Evolutionary conservation across 2,888 invertebrate genomes (phyloP).

Genomic region (Leucophora obtusa): DNA sequence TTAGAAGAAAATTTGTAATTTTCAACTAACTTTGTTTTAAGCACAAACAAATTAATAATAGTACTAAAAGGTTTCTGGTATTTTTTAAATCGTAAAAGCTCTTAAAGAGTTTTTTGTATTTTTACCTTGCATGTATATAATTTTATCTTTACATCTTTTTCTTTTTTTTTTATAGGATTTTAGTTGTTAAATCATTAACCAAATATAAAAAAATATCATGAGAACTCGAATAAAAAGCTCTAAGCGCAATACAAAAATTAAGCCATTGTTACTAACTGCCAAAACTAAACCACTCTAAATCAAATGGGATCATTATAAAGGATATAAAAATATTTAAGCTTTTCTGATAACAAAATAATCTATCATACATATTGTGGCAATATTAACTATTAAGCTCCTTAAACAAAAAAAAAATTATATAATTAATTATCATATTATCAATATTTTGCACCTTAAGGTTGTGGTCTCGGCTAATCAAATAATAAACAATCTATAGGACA

Average conservation of each 20-base stretch:
- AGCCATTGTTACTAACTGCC: constrained; percentile 53
- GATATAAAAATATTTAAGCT: constrained; percentile 34
- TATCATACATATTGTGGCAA: constrained; percentile 33
- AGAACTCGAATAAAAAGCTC: constrained; percentile 23
- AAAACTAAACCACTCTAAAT: constrained; percentile 29
- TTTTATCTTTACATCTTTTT: constrained; percentile 67
- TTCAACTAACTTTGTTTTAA: too few species aligned
- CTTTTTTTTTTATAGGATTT: constrained; percentile 77
- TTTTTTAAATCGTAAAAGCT: neutral
- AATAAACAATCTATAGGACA: constrained; percentile 6
- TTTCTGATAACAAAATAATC: constrained; percentile 18
- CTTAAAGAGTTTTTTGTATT: constrained; percentile 11
- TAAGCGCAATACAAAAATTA: constrained; percentile 36
- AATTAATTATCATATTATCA: constrained; percentile 3
- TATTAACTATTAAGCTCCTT: constrained; percentile 55
- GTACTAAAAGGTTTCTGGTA: too few species aligned
- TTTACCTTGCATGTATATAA: constrained; percentile 34
- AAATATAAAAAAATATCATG: constrained; percentile 9
- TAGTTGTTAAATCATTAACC: constrained; percentile 72
- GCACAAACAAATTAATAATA: too few species aligned
- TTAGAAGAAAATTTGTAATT: too few species aligned
- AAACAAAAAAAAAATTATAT: neutral
- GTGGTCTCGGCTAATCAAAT: constrained; percentile 44
- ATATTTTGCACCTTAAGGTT: constrained; percentile 57
- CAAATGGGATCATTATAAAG: constrained; percentile 34